Base-by-base conservation (phyloP, 2,113 vertebrate species). In the Mellivora capensis region DNA sequence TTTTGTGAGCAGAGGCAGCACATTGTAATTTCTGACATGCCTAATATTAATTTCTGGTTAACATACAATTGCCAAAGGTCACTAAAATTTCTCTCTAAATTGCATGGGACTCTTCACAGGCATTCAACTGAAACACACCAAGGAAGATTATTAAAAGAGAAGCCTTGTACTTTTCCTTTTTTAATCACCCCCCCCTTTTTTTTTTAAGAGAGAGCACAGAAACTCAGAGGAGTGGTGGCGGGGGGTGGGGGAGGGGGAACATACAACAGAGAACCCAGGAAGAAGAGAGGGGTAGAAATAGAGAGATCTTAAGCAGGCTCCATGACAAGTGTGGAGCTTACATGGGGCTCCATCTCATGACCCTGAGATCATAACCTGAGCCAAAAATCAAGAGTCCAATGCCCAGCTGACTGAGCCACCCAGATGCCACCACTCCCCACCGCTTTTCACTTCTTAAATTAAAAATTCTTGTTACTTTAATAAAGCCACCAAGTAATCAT, bases 181-280 rank as follows among this genome's bases (percentile, higher is more conserved):
- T 90, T 74, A 97, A 83, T 88, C n/a, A n/a, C n/a, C n/a, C n/a
- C n/a, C n/a, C n/a, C n/a, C n/a, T 77, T 14, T 67, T 31, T 34
- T 17, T 67, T 34, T 67, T 64, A 21, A 27, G 25, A 29, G 59
- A 62, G 27, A 15, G 29, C 31, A 59, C 57, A 59, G 20, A 59
- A 7, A 54, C 54, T 6, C 17, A 20, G 2, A 34, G 64, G 17
- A 31, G 64, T 2, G 15, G 29, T 1, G 12, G 61, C 14, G 14
- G 29, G 6, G 29, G 29, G 29, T 13, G 29, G 13, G 4, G 13
- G n/a, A n/a, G n/a, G n/a, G n/a, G n/a, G n/a, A n/a, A n/a, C 2
- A 15, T 29, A 15, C 64, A 34, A 67, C 14, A 18, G 64, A 67
- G 6, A 34, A 67, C 3, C 23, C 20, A 62, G 61, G 61, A 62